Percentiles rank a stretch among this genome's conserved stretches.
Evolutionary conservation across 2,888 invertebrate species (phyloP).

Genomic region (Noctua janthe): DNA sequence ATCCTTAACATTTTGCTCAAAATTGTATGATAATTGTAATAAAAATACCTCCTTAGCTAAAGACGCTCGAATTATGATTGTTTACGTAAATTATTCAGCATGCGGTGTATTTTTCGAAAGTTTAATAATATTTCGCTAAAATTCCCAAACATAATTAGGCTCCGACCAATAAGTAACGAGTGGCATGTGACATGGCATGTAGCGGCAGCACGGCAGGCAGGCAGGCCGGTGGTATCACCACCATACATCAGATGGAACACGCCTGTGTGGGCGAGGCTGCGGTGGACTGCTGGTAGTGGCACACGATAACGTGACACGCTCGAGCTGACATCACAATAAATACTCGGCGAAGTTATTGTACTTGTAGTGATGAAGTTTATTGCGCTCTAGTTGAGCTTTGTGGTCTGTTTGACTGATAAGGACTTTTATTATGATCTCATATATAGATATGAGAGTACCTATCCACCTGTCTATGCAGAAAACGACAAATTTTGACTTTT

Average conservation of each 20-base stretch:
- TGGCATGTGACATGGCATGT: conserved; percentile 19
- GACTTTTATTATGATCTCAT: neutral
- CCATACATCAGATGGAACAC: conserved; percentile 45
- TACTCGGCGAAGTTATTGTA: neutral
- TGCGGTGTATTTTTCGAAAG: neutral
- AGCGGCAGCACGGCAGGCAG: neutral
- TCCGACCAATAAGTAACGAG: neutral
- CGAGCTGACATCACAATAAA: conserved; percentile 17
- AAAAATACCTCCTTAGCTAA: neutral
- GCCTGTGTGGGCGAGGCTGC: conserved; percentile 43
- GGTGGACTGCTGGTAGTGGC: neutral
- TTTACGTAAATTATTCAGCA: neutral
- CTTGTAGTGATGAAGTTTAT: conserved; percentile 16
- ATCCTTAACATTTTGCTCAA: neutral
- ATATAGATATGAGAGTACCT: neutral
- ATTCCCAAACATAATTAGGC: neutral
- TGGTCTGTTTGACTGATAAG: neutral
- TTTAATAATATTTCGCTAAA: neutral
- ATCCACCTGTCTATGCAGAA: neutral
- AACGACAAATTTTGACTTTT: neutral
- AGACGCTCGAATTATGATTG: neutral
- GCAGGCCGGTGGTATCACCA: conserved; percentile 29
- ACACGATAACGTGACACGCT: conserved; percentile 44
- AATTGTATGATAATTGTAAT: neutral
- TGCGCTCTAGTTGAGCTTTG: neutral